Conservation (phyloP, 2,797 vertebrate species). For the Darevskia nairensis region DNA sequence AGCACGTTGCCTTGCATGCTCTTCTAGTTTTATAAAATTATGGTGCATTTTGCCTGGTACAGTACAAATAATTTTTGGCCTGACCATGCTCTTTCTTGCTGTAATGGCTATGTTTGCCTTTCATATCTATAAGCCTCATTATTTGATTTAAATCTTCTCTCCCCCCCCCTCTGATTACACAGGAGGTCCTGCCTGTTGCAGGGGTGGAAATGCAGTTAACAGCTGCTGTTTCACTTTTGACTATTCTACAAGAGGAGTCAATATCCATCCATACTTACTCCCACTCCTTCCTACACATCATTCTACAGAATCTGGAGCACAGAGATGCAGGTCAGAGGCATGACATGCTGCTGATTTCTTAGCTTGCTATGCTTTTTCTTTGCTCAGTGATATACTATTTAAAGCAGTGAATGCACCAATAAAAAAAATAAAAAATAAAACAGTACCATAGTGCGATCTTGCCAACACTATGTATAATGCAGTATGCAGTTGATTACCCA, state of each 20-base stretch:
- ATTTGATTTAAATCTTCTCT: slow-evolving; percentile 56
- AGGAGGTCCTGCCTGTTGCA: slow-evolving; percentile 90
- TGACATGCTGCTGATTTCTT: neutral
- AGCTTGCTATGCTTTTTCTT: slow-evolving; percentile 37
- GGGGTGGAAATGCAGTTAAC: slow-evolving; percentile 92
- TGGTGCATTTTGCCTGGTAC: slow-evolving; percentile 23
- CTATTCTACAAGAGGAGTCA: slow-evolving; percentile 91
- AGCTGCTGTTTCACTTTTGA: slow-evolving; percentile 90
- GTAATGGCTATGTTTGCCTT: slow-evolving; percentile 21
- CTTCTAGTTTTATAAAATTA: neutral
- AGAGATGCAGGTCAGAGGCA: slow-evolving; percentile 87
- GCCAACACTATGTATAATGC: neutral
- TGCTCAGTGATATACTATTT: slow-evolving; percentile 18
- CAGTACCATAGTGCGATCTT: neutral
- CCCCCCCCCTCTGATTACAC: slow-evolving; percentile 68
- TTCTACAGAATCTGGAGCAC: slow-evolving; percentile 92
- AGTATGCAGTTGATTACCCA: slow-evolving; percentile 27
- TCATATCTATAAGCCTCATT: slow-evolving; percentile 14
- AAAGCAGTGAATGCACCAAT: slow-evolving; percentile 1
- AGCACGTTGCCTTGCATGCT: neutral
- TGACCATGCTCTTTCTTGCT: neutral
- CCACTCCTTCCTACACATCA: slow-evolving; percentile 92
- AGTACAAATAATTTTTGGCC: slow-evolving; percentile 1
- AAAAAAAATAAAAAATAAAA: neutral
- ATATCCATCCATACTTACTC: slow-evolving; percentile 92